Conservation (phyloP, 1,140 invertebrate species). For the Zaprionus nigranus region DNA sequence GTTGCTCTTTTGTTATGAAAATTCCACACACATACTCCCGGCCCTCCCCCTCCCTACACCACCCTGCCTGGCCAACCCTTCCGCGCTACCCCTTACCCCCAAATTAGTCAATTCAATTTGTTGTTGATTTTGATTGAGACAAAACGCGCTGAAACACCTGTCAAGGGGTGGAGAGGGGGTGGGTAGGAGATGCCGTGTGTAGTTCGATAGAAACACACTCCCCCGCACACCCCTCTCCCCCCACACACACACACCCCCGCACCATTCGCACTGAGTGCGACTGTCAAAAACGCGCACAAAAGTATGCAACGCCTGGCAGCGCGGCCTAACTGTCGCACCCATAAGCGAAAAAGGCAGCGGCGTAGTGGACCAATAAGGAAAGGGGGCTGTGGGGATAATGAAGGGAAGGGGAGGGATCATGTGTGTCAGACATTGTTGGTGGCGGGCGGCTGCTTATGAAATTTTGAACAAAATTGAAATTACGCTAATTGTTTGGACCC, state of each 20-base stretch:
- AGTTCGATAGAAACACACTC: not conserved
- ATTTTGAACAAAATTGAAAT: slow-evolving; percentile 84
- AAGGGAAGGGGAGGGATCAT: not conserved
- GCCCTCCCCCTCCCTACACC: too few species aligned
- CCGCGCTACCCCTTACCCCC: too few species aligned
- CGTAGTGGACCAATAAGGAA: not conserved
- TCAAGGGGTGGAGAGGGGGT: too few species aligned
- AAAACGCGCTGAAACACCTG: not conserved
- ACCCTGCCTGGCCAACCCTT: too few species aligned
- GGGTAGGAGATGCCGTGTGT: not conserved
- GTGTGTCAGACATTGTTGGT: slow-evolving; percentile 35
- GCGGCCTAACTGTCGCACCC: slow-evolving; percentile 53
- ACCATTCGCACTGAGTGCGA: slow-evolving; percentile 1
- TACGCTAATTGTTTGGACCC: slow-evolving; percentile 83
- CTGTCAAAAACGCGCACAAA: slow-evolving; percentile 70
- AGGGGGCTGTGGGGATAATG: not conserved
- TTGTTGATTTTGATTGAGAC: slow-evolving; percentile 1
- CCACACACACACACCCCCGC: not conserved
- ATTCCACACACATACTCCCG: not conserved
- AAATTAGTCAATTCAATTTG: not conserved
- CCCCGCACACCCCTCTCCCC: not conserved
- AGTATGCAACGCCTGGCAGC: slow-evolving; percentile 60
- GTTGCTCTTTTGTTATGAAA: not conserved
- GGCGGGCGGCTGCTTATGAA: slow-evolving; percentile 72
- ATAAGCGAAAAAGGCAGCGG: slow-evolving; percentile 3